Conservation (phyloP, 2,113 vertebrate species). For the Corvus cornix region DNA sequence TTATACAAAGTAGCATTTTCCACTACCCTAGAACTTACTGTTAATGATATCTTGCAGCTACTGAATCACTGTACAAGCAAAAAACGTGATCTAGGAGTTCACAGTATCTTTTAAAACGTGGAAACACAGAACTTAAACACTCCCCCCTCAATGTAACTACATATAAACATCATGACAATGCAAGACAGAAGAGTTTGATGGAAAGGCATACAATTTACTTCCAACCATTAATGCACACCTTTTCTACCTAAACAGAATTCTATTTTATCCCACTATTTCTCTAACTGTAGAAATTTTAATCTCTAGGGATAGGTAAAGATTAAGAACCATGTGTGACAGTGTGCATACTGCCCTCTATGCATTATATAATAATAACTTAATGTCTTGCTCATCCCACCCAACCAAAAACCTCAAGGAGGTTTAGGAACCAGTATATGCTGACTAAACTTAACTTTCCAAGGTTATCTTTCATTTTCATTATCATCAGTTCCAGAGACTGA, state of each 20-base stretch:
- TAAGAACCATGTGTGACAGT: neutral
- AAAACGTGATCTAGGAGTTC: rapidly evolving
- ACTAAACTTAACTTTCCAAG: neutral
- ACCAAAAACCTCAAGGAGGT: neutral
- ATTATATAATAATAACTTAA: neutral
- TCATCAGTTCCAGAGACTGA: neutral
- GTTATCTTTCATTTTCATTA: neutral
- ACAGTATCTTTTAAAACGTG: neutral
- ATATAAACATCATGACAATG: neutral
- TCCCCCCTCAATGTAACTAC: neutral
- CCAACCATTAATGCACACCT: neutral
- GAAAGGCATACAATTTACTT: neutral
- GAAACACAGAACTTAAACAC: neutral
- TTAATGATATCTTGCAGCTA: neutral
- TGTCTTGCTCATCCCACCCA: neutral
- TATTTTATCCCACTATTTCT: neutral
- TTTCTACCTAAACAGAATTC: neutral
- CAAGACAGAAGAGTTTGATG: neutral
- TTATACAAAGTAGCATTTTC: neutral
- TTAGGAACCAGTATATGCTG: neutral
- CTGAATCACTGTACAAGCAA: neutral
- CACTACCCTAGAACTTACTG: neutral
- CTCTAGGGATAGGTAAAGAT: neutral
- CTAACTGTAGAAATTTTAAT: neutral
- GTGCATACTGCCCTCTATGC: neutral